These are phyloP conservation scores for Pandion haliaetus DNA, from an alignment of 2,113 vertebrate species.

Conservation along the genomic window DNA sequence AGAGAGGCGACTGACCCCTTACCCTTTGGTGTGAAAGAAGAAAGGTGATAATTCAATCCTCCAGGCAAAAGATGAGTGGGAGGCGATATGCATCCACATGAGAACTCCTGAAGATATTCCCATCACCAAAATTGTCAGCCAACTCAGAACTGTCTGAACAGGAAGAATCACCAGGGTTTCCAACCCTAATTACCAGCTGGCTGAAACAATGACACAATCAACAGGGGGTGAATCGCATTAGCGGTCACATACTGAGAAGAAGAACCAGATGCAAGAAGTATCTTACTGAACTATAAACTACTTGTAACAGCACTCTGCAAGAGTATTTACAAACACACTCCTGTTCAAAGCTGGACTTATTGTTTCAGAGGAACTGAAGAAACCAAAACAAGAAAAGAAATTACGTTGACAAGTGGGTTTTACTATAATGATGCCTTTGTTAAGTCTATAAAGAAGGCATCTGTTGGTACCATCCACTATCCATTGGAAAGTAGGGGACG, in stretches of 20 bases:
- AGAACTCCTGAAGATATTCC: neutral
- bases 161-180: neutral
- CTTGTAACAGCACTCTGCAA: neutral
- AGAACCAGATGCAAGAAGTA: neutral
- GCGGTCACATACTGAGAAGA: neutral
- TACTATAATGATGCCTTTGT: neutral
- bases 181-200: neutral
- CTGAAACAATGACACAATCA: neutral
- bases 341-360: neutral
- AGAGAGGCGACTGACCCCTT: neutral
- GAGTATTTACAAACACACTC: slow-evolving; percentile 1
- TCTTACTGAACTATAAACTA: neutral
- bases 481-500: neutral
- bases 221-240: neutral
- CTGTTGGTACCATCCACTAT: neutral
- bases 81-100: neutral
- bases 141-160: neutral
- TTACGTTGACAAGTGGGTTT: neutral
- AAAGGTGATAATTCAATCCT: neutral
- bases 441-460: neutral
- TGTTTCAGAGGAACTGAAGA: neutral
- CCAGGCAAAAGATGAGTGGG: neutral
- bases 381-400: neutral
- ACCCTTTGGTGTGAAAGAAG: neutral
- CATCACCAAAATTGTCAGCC: neutral